Evolutionary conservation across 2,797 vertebrate species (phyloP).

Genomic region (Lacerta bilineata): DNA sequence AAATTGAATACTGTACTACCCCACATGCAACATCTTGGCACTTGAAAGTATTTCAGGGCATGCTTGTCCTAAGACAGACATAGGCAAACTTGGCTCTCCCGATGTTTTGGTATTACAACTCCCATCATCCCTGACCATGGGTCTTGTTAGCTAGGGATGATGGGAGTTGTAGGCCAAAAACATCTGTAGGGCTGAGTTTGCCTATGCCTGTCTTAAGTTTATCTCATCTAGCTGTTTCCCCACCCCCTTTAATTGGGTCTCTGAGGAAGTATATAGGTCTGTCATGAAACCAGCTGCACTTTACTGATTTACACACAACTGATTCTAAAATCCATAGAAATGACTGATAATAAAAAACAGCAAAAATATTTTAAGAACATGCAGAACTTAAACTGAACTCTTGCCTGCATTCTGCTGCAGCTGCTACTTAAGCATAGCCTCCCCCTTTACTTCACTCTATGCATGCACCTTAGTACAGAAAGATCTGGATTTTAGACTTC

Average conservation of each 20-base stretch:
- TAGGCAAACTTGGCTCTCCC: no score
- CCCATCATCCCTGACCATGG: no score
- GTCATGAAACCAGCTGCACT: constrained; percentile 6
- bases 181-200: no score
- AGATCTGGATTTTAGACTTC: not conserved
- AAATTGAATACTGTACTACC: no score
- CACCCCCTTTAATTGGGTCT: not conserved
- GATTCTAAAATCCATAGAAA: not conserved
- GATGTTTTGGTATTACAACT: no score
- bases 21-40: not conserved
- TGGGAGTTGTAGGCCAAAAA: no score
- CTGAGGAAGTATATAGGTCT: not conserved
- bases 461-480: not conserved
- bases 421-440: not conserved
- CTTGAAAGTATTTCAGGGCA: not conserved
- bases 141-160: no score
- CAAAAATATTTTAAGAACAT: not conserved
- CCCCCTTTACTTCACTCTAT: not conserved
- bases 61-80: not conserved
- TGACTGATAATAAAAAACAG: not conserved
- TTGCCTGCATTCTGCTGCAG: not conserved
- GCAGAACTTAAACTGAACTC: not conserved
- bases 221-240: not conserved
- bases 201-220: no score
- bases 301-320: not conserved